Evolutionary conservation across 2,797 vertebrate genomes (phyloP), one percentile per base, ranked within the genome.

Genomic region (Amblyraja radiata): DNA sequence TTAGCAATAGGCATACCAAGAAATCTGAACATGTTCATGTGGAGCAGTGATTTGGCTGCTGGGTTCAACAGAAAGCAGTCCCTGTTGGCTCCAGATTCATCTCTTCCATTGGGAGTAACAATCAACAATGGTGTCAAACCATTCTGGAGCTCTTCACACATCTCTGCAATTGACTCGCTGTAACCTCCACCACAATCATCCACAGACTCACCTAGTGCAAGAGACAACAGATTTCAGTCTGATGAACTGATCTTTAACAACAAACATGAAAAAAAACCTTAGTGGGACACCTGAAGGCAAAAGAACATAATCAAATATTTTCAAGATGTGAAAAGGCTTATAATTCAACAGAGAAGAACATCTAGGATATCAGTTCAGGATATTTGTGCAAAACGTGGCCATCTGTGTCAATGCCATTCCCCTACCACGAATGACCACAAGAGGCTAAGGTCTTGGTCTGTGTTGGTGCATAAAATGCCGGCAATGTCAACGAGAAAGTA

Each of bases 21-120:
- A 95, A 99, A 99, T 94, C 99, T 98, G 95, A 99, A 99, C 99
- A 99, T 99, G 97, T 97, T 98, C 96, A 98, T 98, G 95, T 99
- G 99, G 91, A 99, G 97, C 0, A 97, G 94, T 8, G 98, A 98
- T 95, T 98, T 98, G 94, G 98, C 97, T 0, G 98, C 97, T 0
- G 99, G 99, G 95, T 98, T 99, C 93, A 99, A 95, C 0, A 99
- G 96, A 96, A 98, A 99, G 94, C 99, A 99, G 96, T 99, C 99
- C n/a, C 99, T 96, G 95, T 99, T 99, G 94, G 99, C 99, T 13
- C 99, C 99, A 0, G 99, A 99, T 95, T 99, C 99, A 25, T 99
- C 99, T 81, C 99, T 97, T 46, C 99, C 99, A 9, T 99, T 99
- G 58, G 99, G 99, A 0, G 99, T 99, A 94, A 99, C 98, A 11